phyloP scores from a whole-genome alignment of 2,113 vertebrate genomes.

The Enhydra lutris region DNA sequence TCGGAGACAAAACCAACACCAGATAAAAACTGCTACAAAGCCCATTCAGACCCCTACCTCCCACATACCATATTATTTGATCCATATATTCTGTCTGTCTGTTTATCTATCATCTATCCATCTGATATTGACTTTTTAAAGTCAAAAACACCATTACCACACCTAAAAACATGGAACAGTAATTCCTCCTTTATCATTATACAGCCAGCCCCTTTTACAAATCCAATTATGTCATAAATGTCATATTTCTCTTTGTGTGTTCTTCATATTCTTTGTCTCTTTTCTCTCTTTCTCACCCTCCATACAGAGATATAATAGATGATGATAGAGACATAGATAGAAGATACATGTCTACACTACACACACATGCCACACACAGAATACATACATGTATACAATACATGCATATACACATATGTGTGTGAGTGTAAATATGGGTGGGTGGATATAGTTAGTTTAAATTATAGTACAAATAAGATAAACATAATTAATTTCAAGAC shows the following conservation, averaged over 20 bases:
- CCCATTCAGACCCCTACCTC: rapidly evolving
- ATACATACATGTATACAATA: too few relatives aligned
- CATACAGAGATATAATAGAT: background rate
- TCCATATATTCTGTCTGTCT: background rate
- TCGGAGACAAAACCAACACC: background rate
- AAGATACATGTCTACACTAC: background rate
- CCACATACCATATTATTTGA: background rate
- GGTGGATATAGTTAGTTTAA: background rate
- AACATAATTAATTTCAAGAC: background rate
- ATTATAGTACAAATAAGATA: background rate
- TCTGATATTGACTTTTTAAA: background rate
- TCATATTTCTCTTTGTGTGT: background rate
- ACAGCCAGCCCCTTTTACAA: background rate
- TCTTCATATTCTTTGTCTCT: background rate
- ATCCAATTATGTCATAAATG: background rate
- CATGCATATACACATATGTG: background rate
- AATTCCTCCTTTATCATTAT: background rate
- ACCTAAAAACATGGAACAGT: background rate
- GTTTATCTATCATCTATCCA: background rate
- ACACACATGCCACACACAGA: background rate
- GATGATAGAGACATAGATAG: background rate
- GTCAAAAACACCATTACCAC: background rate
- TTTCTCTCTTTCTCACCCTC: background rate
- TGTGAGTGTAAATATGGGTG: background rate
- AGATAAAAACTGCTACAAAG: background rate